Evolutionary conservation across 1,140 invertebrate genomes (phyloP), one percentile per base, ranked within the genome.

Genomic region (Pseudomyrmex flavicornis): DNA sequence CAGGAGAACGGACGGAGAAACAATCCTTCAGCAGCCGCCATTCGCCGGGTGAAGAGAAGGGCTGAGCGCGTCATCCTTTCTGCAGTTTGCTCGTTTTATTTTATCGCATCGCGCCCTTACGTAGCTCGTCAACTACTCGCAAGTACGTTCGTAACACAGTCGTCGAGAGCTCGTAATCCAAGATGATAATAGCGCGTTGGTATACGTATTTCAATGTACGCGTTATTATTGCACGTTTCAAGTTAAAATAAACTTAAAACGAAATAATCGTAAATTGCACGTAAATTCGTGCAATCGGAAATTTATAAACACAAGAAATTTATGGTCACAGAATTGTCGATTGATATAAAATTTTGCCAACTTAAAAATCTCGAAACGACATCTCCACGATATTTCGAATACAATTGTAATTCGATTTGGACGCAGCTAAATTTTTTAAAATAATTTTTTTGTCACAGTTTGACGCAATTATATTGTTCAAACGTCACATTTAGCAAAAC

Each of bases 11-110:
- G 35, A 15, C 56, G 73, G n/a, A 61, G 26, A 22, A 26, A 82
- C 58, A 48, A 82, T 74, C 48, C 48, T 75, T 75, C 69, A 82
- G 7, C 26, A 82, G 10, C 26, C 54, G 52, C 20, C 46, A 12
- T 75, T 63, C 22, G 9, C 35, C 79, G 58, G 62, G 26, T 50
- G 35, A 35, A 0, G 7, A 4, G 17, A 58, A 70, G 44, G 48
- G 44, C 66, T 46, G 74, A 17, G 44, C 63, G 35, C 35, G 35
- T 52, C 48, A 54, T 48, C n/a, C 26, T 52, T 2, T 52, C n/a
- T n/a, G 52, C 26, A 13, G 17, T 62, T 22, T 1, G 52, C 15
- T 20, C 8, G 54, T 44, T 73, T 73, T 73, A 72, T 58, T 58
- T 58, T 12, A 17, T 52, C 35, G 35, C 22, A 44, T 46, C 10